A percentile compares a stretch with the other conserved stretches of the same genome.
Conservation (phyloP, 1,140 invertebrate species). For the Steinernema khuongi region DNA sequence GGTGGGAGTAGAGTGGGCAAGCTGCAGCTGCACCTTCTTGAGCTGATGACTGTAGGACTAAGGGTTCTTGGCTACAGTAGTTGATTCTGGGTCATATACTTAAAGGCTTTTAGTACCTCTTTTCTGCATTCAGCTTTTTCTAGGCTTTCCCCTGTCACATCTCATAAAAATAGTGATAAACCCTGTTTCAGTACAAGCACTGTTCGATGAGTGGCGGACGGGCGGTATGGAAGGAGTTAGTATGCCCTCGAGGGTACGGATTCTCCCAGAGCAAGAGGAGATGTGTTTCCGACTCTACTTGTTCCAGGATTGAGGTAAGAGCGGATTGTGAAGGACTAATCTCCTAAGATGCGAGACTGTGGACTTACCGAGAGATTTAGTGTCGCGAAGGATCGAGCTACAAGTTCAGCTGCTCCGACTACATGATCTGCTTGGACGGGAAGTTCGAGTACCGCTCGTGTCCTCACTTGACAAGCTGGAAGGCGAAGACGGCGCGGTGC, state of each 20-base stretch:
- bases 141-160: too few species aligned
- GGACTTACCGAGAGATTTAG: too few species aligned
- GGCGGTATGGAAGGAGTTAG: conserved; percentile 1
- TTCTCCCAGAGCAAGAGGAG: neutral
- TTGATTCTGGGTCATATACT: too few species aligned
- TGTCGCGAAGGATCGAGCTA: neutral
- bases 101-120: too few species aligned
- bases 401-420: conserved; percentile 13
- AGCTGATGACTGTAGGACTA: too few species aligned
- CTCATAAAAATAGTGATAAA: too few species aligned
- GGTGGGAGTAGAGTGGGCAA: too few species aligned
- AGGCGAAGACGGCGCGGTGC: neutral
- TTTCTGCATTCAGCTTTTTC: too few species aligned
- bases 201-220: neutral
- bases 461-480: neutral
- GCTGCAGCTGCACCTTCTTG: too few species aligned
- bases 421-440: neutral
- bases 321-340: neutral
- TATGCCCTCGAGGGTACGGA: neutral
- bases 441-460: conserved; percentile 1
- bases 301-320: conserved; percentile 2
- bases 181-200: too few species aligned
- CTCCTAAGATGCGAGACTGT: too few species aligned
- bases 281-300: neutral
- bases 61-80: too few species aligned